Base-by-base conservation (phyloP, 2,113 vertebrate genomes). In the Actinemys pallida region DNA sequence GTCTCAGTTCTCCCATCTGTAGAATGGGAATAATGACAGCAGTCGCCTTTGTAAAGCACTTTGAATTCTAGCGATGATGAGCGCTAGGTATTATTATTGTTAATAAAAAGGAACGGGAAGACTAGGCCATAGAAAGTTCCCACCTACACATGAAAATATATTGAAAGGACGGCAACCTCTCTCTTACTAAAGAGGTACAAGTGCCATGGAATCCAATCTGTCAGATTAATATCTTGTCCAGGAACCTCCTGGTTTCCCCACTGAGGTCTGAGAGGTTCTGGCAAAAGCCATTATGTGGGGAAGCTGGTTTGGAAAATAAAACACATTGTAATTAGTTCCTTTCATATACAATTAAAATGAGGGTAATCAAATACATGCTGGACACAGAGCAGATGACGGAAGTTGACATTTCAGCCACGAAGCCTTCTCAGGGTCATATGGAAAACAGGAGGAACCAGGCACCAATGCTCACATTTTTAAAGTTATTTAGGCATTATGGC, bases 311-410 rank as follows among this genome's bases (percentile, higher is more conserved):
- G 85, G 88, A 82, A 92, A 94, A 59, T 69, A 89, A 83, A 47
- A 90, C 89, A 69, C 49, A 86, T 49, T 65, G n/a, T 83, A 90
- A 94, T 91, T 93, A 65, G 81, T 90, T 92, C 78, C 85, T 91
- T 84, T 92, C 54, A 84, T 95, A 93, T 62, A 39, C 84, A 87
- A 87, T 78, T 54, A 84, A 94, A 75, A 22, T 0, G 0, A 92
- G 83, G 6, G 80, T 94, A 96, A 92, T 92, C 39, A 96, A 56
- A 17, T 94, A 62, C 3, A 16, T 1, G 54, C 50, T 16, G 84
- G 86, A 88, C 91, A 90, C 31, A 88, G 93, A 96, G 90, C 90
- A 96, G 91, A 89, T 59, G 56, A 95, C 90, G 84, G 83, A 97
- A 93, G 86, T 81, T 94, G 90, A 31, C 1, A 17, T 91, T 81